phyloP scores from a whole-genome alignment of 2,888 invertebrate species.

The Gisinianus flammeolus region DNA sequence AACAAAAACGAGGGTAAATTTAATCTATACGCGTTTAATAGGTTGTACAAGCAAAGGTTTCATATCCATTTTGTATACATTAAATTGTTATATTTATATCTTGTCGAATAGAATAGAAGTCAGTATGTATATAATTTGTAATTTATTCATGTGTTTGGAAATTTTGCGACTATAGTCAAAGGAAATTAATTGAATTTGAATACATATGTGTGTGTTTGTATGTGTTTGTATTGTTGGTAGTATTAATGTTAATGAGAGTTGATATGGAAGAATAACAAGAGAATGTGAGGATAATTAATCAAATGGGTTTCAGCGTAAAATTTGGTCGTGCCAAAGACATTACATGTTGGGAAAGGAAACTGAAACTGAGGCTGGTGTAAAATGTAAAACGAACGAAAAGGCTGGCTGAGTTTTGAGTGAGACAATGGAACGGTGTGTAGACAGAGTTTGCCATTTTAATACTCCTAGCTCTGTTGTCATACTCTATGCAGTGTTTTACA shows the following conservation, averaged over 20 bases:
- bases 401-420: too few species aligned
- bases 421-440: neutral
- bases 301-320: constrained; percentile 22
- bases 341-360: constrained; percentile 15
- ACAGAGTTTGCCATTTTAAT: neutral
- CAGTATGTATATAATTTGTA: too few species aligned
- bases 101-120: too few species aligned
- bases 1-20: too few species aligned
- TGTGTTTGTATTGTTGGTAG: neutral
- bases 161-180: too few species aligned
- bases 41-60: too few species aligned
- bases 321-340: constrained; percentile 22
- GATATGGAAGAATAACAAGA: neutral
- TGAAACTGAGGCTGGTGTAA: neutral
- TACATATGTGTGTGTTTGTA: neutral
- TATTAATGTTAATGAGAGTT: constrained; percentile 1
- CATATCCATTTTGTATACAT: too few species aligned
- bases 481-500: neutral
- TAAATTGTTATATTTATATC: too few species aligned
- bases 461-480: neutral
- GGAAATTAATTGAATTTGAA: constrained; percentile 18
- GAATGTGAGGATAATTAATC: constrained; percentile 15
- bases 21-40: neutral
- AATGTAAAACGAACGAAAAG: too few species aligned
- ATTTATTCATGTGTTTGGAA: too few species aligned